Percentiles rank a stretch among this genome's conserved stretches.
Conservation (phyloP, 1,140 invertebrate genomes). For the Lanistes nyassanus region DNA sequence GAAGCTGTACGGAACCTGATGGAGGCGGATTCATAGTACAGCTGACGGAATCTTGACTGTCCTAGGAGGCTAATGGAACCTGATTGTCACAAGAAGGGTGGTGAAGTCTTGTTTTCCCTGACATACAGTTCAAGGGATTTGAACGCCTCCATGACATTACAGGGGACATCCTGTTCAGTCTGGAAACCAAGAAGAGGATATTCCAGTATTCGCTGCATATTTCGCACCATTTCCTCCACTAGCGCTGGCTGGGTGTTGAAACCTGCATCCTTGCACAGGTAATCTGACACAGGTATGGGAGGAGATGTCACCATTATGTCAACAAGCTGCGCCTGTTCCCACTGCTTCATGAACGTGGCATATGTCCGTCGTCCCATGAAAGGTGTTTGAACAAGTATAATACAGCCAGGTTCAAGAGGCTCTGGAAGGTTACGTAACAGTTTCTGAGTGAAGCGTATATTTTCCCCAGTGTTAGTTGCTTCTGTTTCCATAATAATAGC, state of each 20-base stretch:
- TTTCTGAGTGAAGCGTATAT: conserved; percentile 47
- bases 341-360: conserved; percentile 59
- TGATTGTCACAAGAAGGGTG: no score
- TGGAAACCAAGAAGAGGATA: conserved; percentile 50
- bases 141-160: conserved; percentile 44
- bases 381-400: conserved; percentile 55
- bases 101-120: no score
- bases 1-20: no score
- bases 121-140: conserved; percentile 7
- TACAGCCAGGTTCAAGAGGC: conserved; percentile 6
- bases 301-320: conserved; percentile 45
- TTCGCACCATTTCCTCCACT: conserved; percentile 43
- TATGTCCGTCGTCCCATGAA: conserved; percentile 52
- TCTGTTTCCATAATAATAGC: conserved; percentile 44
- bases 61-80: no score
- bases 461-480: conserved; percentile 57
- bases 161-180: conserved; percentile 44
- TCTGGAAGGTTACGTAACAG: conserved; percentile 21
- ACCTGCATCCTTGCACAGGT: conserved; percentile 44
- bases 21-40: no score
- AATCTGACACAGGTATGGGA: conserved; percentile 42
- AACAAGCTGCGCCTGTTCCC: conserved; percentile 31
- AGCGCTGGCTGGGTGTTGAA: conserved; percentile 37
- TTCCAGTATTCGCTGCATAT: conserved; percentile 44
- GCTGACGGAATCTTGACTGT: no score